Evolutionary conservation across 1,140 invertebrate genomes (phyloP).

Genomic region (Rhagoletis zephyria): DNA sequence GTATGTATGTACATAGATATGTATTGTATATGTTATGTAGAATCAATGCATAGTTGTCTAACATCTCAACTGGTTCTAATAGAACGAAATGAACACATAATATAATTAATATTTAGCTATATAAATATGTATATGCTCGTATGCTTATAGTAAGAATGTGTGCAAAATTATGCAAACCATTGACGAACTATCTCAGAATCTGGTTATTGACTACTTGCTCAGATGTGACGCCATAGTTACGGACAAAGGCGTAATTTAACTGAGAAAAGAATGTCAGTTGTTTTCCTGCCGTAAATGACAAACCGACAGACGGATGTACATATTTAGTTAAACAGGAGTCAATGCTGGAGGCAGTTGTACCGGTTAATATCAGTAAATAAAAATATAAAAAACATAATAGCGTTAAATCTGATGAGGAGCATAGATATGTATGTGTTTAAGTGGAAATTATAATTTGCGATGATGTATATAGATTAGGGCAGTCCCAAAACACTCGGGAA

Average conservation of each 20-base stretch:
- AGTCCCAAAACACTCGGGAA: too few relatives aligned
- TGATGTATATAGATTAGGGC: background rate
- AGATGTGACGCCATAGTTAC: background rate
- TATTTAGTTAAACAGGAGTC: background rate
- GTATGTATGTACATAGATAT: too few relatives aligned
- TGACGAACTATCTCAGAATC: background rate
- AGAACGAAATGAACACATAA: too few relatives aligned
- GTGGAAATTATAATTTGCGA: slow-evolving; percentile 10
- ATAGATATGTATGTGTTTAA: background rate
- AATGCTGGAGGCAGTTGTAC: background rate
- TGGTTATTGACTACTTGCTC: background rate
- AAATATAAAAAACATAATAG: background rate
- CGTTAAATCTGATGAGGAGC: slow-evolving; percentile 26
- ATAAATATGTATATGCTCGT: too few relatives aligned
- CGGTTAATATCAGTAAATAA: background rate
- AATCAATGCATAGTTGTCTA: too few relatives aligned
- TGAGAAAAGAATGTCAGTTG: slow-evolving; percentile 23
- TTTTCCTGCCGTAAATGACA: slow-evolving; percentile 45
- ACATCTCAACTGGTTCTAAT: too few relatives aligned
- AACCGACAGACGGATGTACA: background rate
- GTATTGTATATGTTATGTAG: too few relatives aligned
- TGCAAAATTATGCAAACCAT: background rate
- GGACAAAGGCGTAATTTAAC: background rate
- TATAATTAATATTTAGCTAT: too few relatives aligned
- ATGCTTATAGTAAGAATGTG: background rate